Conservation (phyloP, 2,888 invertebrate genomes). For the Cerastis rubricosa region DNA sequence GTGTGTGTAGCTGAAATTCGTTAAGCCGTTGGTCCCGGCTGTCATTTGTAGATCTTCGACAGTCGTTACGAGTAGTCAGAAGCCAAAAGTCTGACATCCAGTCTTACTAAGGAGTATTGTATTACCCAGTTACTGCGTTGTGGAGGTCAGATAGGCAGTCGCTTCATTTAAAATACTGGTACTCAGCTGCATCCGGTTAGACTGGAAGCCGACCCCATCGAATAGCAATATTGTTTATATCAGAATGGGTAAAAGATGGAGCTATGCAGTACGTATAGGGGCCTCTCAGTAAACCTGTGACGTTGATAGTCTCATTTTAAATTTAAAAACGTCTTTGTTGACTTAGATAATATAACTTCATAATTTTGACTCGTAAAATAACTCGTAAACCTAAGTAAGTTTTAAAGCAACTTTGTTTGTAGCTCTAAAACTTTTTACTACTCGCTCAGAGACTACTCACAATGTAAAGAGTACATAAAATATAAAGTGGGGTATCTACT, state of each 20-base stretch:
- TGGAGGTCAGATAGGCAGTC: too few relatives aligned
- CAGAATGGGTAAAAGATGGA: background rate
- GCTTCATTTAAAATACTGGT: too few relatives aligned
- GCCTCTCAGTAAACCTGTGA: background rate
- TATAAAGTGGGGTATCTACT: background rate
- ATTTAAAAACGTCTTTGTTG: background rate
- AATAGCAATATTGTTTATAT: background rate
- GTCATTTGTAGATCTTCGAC: too few relatives aligned
- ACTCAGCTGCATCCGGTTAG: too few relatives aligned
- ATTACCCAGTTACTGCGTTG: too few relatives aligned
- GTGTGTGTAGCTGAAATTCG: too few relatives aligned
- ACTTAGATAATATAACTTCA: background rate
- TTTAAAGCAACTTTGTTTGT: constrained; percentile 18
- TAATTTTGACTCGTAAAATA: constrained; percentile 16
- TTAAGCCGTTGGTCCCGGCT: too few relatives aligned
- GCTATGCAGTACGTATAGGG: background rate
- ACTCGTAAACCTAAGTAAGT: constrained; percentile 6
- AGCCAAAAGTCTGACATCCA: too few relatives aligned
- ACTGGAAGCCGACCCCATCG: too few relatives aligned
- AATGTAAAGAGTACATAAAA: constrained; percentile 1
- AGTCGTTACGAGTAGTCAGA: too few relatives aligned
- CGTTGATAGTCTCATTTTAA: background rate
- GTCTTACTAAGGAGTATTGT: too few relatives aligned
- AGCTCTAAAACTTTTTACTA: constrained; percentile 24
- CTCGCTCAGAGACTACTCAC: background rate